These are phyloP conservation scores for Lottia scabra DNA, from an alignment of 2,888 invertebrate species.

Conservation along the genomic window DNA sequence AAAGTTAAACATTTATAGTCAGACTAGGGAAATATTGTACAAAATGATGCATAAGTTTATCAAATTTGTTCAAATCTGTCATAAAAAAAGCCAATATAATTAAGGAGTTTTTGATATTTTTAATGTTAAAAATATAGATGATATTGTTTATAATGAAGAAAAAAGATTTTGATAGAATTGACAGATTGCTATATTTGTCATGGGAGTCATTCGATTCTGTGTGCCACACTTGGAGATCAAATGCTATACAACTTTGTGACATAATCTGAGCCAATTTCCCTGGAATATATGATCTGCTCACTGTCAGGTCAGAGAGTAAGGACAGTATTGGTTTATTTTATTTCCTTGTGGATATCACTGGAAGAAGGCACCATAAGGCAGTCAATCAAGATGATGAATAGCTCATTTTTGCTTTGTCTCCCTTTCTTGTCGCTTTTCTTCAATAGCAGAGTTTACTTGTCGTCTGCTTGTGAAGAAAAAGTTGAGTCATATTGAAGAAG, in stretches of 20 bases:
- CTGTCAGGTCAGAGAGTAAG: not conserved
- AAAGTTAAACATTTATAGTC: too few relatives aligned
- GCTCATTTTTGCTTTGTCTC: not conserved
- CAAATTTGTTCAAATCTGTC: too few relatives aligned
- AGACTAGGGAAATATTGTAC: too few relatives aligned
- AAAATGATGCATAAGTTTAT: too few relatives aligned
- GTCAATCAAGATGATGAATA: not conserved
- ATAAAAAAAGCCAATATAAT: too few relatives aligned
- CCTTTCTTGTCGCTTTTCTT: not conserved
- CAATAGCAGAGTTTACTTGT: not conserved
- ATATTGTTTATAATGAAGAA: not conserved
- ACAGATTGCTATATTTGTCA: not conserved
- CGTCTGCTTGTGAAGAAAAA: not conserved
- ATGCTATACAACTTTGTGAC: not conserved
- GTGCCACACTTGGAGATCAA: not conserved
- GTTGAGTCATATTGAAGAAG: slow-evolving; percentile 2
- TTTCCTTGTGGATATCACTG: not conserved
- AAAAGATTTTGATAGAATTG: not conserved
- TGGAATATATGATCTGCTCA: not conserved
- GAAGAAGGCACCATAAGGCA: not conserved
- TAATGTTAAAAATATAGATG: too few relatives aligned
- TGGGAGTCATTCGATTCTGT: not conserved
- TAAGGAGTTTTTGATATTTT: too few relatives aligned
- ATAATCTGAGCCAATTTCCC: not conserved
- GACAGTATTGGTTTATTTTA: not conserved